Evolutionary conservation across 1,140 invertebrate species (phyloP).

Genomic region (Scylla paramamosain): DNA sequence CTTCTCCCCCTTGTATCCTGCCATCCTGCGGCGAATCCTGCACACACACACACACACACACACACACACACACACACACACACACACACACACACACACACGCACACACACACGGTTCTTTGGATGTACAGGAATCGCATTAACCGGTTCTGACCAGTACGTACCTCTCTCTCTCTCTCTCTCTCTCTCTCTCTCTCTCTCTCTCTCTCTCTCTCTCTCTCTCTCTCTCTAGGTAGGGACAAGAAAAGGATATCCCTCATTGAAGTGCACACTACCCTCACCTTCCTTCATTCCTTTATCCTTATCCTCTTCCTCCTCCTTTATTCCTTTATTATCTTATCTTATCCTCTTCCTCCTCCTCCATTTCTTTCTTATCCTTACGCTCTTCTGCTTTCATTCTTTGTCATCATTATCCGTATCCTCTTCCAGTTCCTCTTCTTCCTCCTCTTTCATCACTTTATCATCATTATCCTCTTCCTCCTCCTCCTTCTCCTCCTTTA

Average conservation of each 20-base stretch:
- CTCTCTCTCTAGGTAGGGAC: not conserved
- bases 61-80: not conserved
- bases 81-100: slow-evolving; percentile 1
- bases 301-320: not conserved
- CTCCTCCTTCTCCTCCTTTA: not conserved
- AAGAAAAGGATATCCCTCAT: not conserved
- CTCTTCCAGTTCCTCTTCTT: not conserved
- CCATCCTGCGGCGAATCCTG: not conserved
- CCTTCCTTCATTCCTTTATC: not conserved
- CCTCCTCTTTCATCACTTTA: not conserved
- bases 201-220: not conserved
- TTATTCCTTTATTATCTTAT: not conserved
- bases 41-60: not conserved
- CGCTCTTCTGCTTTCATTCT: not conserved
- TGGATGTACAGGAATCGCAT: not conserved
- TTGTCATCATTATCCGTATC: not conserved
- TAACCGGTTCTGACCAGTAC: not conserved
- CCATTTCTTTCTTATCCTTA: not conserved
- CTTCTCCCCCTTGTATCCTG: not conserved
- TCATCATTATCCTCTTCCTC: not conserved
- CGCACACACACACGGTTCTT: not conserved
- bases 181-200: too few relatives aligned
- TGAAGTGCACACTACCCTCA: not conserved
- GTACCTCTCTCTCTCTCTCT: too few relatives aligned
- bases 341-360: not conserved